Base-by-base conservation (phyloP, 2,888 invertebrate species). In the Cephonodes hylas region DNA sequence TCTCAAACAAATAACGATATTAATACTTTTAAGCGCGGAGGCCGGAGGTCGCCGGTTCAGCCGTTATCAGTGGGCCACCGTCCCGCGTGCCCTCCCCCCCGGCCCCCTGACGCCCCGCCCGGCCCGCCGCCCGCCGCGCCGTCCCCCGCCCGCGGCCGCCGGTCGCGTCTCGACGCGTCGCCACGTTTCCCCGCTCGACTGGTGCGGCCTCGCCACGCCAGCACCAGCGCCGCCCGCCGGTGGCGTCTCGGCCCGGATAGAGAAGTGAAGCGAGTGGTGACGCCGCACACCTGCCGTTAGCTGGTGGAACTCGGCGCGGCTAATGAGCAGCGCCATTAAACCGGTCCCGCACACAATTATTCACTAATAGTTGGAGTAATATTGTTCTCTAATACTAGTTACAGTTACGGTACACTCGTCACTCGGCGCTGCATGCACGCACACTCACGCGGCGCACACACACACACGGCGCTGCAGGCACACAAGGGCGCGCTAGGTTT, bases 41-140 rank as follows among this genome's bases (percentile, higher is more conserved):
- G 82, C 79, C 84, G 83, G 81, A 84, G 83, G 83, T 84, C 84
- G 79, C 66, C 76, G 77, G 83, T 77, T 75, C 82, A 75, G 65
- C 64, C 73, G 79, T 82, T 85, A 85, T 84, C 85, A 79, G 81
- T 64, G 42, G 15, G 64, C 67, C n/a, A 57, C 61, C 68, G 61
- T 66, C 61, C 62, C 62, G 66, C 63, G 45, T 65, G 64, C 64
- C 63, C 59, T 42, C 62, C 59, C 59, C 23, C 60, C 59, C 58
- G 66, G 48, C 27, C 58, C 60, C 65, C 58, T 31, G 27, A 58
- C 8, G 31, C 42, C 34, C 46, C 10, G 25, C 48, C 58, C 13
- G 22, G 34, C n/a, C 23, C 20, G n/a, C 3, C 25, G 45, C 22
- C n/a, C 56, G 57, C 34, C 58, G 60, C 60, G 38, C 3, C 57